Percentiles rank a stretch among this genome's conserved stretches.
Evolutionary conservation across 1,140 invertebrate species (phyloP).

Genomic region (Cepaea nemoralis): DNA sequence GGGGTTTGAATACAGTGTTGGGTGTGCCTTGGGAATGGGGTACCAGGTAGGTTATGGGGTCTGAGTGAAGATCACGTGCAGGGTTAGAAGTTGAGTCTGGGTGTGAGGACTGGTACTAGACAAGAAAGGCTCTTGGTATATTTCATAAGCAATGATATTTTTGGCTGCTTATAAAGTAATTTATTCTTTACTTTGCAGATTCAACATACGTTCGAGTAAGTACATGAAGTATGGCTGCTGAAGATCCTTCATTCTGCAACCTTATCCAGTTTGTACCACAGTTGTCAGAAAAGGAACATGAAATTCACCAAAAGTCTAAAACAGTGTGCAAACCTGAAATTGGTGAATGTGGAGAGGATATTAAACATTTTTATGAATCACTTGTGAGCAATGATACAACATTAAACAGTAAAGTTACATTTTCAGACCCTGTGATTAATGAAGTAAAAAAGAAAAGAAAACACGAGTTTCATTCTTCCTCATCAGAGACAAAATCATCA

Average conservation of each 20-base stretch:
- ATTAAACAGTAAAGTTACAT: neutral
- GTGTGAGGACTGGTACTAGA: no score
- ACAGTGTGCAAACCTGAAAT: neutral
- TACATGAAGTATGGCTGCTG: neutral
- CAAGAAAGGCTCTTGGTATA: no score
- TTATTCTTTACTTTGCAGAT: no score
- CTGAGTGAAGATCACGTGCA: no score
- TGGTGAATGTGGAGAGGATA: neutral
- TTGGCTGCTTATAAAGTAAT: no score
- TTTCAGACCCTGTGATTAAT: neutral
- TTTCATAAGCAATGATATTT: no score
- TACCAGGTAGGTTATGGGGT: no score
- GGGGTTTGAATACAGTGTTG: no score
- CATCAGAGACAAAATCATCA: neutral
- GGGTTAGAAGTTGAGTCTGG: no score
- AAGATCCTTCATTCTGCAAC: conserved; percentile 1
- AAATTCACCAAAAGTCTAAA: neutral
- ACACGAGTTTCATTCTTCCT: neutral
- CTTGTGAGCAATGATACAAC: neutral
- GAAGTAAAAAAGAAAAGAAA: neutral
- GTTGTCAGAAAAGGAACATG: neutral
- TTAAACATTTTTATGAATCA: conserved; percentile 34
- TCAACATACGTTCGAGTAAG: no score
- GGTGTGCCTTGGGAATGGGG: no score
- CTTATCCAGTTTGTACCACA: conserved; percentile 30